These are phyloP conservation scores for Agriopis leucophaearia DNA, from an alignment of 2,888 invertebrate genomes.

Conservation along the genomic window DNA sequence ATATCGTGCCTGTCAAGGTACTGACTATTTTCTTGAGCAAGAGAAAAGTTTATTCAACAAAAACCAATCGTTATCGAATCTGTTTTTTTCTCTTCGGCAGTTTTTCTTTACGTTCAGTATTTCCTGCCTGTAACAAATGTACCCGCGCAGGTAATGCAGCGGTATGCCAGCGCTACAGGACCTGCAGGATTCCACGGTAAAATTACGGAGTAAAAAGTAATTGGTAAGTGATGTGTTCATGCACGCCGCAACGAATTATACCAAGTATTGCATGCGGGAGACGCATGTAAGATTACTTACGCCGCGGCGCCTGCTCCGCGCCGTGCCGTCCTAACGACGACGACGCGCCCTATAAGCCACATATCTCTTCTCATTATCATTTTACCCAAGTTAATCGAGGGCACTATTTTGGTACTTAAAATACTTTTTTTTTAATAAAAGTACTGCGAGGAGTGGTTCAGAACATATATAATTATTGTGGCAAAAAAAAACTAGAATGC, in stretches of 20 bases:
- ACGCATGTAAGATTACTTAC: conserved; percentile 31
- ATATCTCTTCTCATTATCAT: conserved; percentile 32
- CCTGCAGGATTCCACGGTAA: conserved; percentile 35
- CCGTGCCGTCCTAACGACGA: not conserved
- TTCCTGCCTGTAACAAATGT: conserved; percentile 14
- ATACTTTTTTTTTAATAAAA: not conserved
- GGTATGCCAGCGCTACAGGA: conserved; percentile 12
- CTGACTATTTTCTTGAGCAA: conserved; percentile 1
- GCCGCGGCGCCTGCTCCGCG: conserved; percentile 1
- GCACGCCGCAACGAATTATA: conserved; percentile 43
- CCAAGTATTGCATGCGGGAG: conserved; percentile 43
- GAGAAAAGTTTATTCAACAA: conserved; percentile 17
- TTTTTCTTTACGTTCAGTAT: conserved; percentile 13
- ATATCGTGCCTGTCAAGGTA: not conserved
- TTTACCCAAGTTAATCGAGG: conserved; percentile 24
- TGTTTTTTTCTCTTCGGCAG: conserved; percentile 10
- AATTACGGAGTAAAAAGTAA: conserved; percentile 40
- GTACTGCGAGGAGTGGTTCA: not conserved
- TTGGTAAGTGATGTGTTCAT: conserved; percentile 43
- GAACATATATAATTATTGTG: not conserved
- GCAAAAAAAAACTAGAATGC: not conserved
- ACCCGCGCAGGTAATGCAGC: conserved; percentile 11
- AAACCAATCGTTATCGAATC: conserved; percentile 17
- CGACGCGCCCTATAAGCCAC: conserved; percentile 14
- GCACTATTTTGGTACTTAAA: conserved; percentile 26